These are phyloP conservation scores for Melanotaenia parkinsoni DNA, from an alignment of 2,797 vertebrate species.

Conservation along the genomic window DNA sequence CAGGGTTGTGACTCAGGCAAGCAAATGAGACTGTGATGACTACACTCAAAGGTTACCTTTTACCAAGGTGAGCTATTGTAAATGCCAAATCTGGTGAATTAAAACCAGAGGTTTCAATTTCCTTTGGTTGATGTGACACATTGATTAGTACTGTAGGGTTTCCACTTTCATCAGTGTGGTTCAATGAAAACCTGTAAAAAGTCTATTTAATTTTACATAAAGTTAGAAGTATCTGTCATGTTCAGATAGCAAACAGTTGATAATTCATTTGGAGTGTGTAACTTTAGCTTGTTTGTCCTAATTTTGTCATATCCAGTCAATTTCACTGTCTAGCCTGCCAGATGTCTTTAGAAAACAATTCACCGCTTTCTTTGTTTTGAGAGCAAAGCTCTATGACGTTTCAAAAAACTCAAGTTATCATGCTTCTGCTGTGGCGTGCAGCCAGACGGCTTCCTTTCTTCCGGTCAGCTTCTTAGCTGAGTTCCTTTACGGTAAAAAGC, in stretches of 20 bases:
- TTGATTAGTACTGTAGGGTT: conserved; percentile 27
- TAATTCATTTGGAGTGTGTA: conserved; percentile 60
- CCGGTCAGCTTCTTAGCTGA: conserved; percentile 74
- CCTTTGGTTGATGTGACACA: conserved; percentile 60
- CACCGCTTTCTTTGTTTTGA: conserved; percentile 61
- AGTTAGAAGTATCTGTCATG: conserved; percentile 38
- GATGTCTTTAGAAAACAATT: conserved; percentile 58
- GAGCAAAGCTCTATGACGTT: conserved; percentile 66
- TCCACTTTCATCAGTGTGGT: conserved; percentile 57
- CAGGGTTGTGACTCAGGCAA: conserved; percentile 65
- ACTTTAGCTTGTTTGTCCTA: conserved; percentile 40
- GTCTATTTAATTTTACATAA: conserved; percentile 41
- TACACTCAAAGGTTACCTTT: conserved; percentile 56
- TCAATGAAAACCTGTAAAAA: conserved; percentile 25
- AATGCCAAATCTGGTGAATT: conserved; percentile 53
- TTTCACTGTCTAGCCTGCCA: conserved; percentile 59
- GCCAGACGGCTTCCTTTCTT: conserved; percentile 78
- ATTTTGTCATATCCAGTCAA: conserved; percentile 60
- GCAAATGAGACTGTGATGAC: conserved; percentile 58
- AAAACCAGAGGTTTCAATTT: conserved; percentile 58
- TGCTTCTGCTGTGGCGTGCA: conserved; percentile 59
- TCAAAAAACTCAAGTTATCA: conserved; percentile 48
- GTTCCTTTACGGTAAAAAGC: conserved; percentile 81
- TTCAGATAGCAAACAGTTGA: conserved; percentile 64
- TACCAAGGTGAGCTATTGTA: conserved; percentile 42